Percentiles rank a stretch among this genome's conserved stretches.
Conservation (phyloP, 1,140 invertebrate species). For the Caenorhabditis tropicalis region DNA sequence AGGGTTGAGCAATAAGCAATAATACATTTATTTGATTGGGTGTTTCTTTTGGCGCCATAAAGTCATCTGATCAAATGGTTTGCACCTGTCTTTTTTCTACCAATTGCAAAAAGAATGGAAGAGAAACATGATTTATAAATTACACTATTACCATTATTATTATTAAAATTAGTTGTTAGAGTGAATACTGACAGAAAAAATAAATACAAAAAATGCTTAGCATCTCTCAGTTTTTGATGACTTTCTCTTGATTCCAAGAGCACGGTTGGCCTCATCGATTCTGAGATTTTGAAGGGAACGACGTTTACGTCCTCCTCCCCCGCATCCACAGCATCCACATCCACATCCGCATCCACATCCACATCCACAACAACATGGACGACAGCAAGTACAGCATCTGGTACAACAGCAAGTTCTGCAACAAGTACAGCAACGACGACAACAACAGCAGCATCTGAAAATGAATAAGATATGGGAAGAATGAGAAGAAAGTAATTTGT, state of each 20-base stretch:
- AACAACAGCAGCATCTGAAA: constrained; percentile 51
- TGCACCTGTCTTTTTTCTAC: constrained; percentile 4
- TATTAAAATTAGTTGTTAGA: neutral
- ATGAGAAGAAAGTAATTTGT: too few species aligned
- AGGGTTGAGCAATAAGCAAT: neutral
- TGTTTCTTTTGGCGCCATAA: neutral
- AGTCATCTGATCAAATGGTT: neutral
- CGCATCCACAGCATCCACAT: constrained; percentile 50
- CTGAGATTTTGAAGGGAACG: constrained; percentile 50
- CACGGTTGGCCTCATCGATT: constrained; percentile 36
- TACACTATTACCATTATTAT: constrained; percentile 13
- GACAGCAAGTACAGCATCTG: constrained; percentile 47
- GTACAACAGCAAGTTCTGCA: constrained; percentile 45
- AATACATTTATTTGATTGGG: neutral
- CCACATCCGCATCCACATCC: constrained; percentile 39
- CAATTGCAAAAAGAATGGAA: neutral
- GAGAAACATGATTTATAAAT: neutral
- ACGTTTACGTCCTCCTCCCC: constrained; percentile 48
- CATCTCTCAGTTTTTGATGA: neutral
- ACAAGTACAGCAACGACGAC: constrained; percentile 39
- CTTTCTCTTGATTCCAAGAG: constrained; percentile 32
- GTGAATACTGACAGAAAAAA: neutral
- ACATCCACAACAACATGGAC: constrained; percentile 38
- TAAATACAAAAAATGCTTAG: neutral
- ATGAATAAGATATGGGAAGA: neutral